Percentiles rank a stretch among this genome's conserved stretches.
Conservation (phyloP, 2,888 invertebrate genomes). For the Diloba caeruleocephala region DNA sequence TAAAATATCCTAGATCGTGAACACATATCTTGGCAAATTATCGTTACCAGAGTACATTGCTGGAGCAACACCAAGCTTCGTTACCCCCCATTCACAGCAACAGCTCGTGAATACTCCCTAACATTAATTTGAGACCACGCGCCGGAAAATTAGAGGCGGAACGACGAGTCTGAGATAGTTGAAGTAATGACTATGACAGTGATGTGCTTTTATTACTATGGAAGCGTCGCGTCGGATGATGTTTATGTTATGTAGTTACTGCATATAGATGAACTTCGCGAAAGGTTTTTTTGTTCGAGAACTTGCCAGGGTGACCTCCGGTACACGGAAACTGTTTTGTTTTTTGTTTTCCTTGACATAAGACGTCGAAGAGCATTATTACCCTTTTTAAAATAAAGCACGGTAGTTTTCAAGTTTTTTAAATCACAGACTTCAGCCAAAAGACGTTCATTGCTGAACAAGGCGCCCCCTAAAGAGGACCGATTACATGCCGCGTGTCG, state of each 20-base stretch:
- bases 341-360: not conserved
- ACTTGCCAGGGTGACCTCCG: slow-evolving; percentile 5
- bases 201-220: not conserved
- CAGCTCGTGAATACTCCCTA: slow-evolving; percentile 52
- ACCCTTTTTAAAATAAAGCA: too few relatives aligned
- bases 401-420: too few relatives aligned
- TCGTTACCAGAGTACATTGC: slow-evolving; percentile 19
- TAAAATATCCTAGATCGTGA: not conserved
- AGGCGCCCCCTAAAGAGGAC: too few relatives aligned
- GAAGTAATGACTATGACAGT: slow-evolving; percentile 22
- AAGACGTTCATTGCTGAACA: too few relatives aligned
- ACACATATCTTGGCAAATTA: slow-evolving; percentile 29
- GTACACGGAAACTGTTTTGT: not conserved
- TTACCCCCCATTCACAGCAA: slow-evolving; percentile 54
- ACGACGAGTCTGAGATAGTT: slow-evolving; percentile 39
- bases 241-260: too few relatives aligned
- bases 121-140: slow-evolving; percentile 60
- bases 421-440: too few relatives aligned
- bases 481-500: too few relatives aligned
- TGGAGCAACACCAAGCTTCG: slow-evolving; percentile 35
- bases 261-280: too few relatives aligned
- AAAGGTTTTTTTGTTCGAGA: too few relatives aligned
- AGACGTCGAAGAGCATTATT: not conserved
- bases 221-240: too few relatives aligned
- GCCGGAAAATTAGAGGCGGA: slow-evolving; percentile 58